Base-by-base conservation (phyloP, 1,140 invertebrate genomes). In the Lepidostoma basale region DNA sequence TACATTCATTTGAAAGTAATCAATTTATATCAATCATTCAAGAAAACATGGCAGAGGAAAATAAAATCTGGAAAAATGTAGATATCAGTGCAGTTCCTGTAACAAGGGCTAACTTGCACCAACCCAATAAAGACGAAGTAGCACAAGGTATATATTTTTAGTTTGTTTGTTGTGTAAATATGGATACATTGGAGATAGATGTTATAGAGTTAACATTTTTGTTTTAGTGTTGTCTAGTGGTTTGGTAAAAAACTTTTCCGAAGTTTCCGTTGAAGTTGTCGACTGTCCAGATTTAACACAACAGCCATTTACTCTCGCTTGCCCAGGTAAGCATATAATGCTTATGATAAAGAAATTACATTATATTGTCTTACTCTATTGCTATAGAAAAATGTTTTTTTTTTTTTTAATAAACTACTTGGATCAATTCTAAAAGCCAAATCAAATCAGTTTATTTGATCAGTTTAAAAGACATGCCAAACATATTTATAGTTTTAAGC, bases 221-320 rank as follows among this genome's bases (percentile, higher is more conserved):
- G 33, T 47, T 49, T 28, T 77, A 96, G 94, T 93, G 49, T 79
- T 97, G 69, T 83, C 86, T 28, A 81, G 84, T 69, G 91, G 89
- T 0, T 77, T 97, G 20, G 75, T 73, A 3, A 79, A 81, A 62
- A 91, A 92, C 73, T 98, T 96, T 83, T 82, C 80, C 26, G 79
- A 88, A 30, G 90, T 89, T 14, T 74, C 77, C 23, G 91, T 96
- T 0, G 83, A 87, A 28, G 86, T 94, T 12, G 89, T 90, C 10
- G 88, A 94, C 39, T 95, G 94, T 78, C 95, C 95, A 1, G 89
- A 97, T 82, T 83, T 97, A 45, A 90, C 85, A 5, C 75, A 89
- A 76, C 70, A 86, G 36, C 93, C 94, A 2, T 97, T 90, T 76
- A 85, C 86, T 60, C 82, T 98, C 45, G 89, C 92, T 10, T 85